Evolutionary conservation across 2,888 invertebrate species (phyloP), one percentile per base, ranked within the genome.

Genomic region (Tipula lateralis): DNA sequence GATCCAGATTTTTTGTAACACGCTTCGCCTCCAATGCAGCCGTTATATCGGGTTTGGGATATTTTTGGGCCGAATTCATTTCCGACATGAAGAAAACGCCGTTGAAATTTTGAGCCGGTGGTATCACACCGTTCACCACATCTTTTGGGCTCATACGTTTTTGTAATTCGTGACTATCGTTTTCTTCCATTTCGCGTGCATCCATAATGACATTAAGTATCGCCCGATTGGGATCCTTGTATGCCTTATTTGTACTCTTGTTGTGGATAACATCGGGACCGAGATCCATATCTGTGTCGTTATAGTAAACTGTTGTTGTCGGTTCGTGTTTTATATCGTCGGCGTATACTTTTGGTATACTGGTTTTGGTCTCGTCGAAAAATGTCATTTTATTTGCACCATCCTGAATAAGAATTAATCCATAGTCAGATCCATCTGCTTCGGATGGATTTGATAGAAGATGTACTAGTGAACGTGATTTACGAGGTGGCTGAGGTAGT

Each of bases 401-500:
- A 88, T 91, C 93, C 85, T 92, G 89, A 29, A 92, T 87, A 87
- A 92, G 90, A 29, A 89, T 36, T 87, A 90, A 86, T 7, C 90
- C 90, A 66, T 89, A 90, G 30, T 90, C 91, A 0, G 89, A 89
- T 82, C 88, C 89, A 29, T 88, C 90, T 0, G 88, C 88, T 50
- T 94, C 94, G 19, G 92, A 92, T 2, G 92, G 91, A 86, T 93
- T 92, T 82, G 93, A 91, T 87, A 94, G 93, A 83, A 95, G 90
- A 89, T 95, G 95, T 2, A 94, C 92, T 84, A 95, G 89, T 84
- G 95, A 95, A 85, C 94, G 92, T 0, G 95, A 92, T 88, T 94
- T 94, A 86, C 95, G 92, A 0, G 96, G 96, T 83, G 96, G 96
- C 88, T 95, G 95, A 0, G 96, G 96, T 84, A 95, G 92, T 85